Evolutionary conservation across 2,888 invertebrate genomes (phyloP), one percentile per base, ranked within the genome.

Genomic region (Sinodicranocentrus sp.): DNA sequence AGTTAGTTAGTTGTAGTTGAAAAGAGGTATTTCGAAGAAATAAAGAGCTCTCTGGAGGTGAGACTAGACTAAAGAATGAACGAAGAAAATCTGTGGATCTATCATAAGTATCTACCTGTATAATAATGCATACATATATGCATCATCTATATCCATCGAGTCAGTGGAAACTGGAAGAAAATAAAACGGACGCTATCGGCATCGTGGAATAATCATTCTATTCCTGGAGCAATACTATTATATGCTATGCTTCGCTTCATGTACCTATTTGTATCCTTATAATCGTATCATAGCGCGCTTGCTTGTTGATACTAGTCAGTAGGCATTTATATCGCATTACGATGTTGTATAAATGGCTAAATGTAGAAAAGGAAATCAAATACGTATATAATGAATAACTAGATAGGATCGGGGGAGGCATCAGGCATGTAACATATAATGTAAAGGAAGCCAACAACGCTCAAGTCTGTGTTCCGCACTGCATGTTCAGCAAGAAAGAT

Each of bases 111-210:
- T 10, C 3, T 52, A 52, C 5, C 3, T n/a, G n/a, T 17, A 17
- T 52, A 52, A 52, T 39, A 52, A 39, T 39, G 39, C 13, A 39
- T 39, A 39, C 39, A n/a, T 39, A 5, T 39, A 39, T 5, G 39
- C 5, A 8, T 8, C 39, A 39, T 10, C n/a, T 52, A 15, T 52
- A 6, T 59, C n/a, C 21, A 2, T 39, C 23, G 19, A 19, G 19
- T 33, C 10, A 13, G 8, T 8, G 63, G 17, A 68, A 48, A 68
- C 52, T n/a, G 44, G 21, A n/a, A 52, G 44, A 39, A 54, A 70
- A 72, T 21, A 48, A 72, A 33, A 43, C 44, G 59, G 59, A 78
- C 57, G 68, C 78, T 61, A 78, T 70, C 68, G 68, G 67, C 76
- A 65, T 52, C 76, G 65, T 70, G 33, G 23, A 75, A 63, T 63